Evolutionary conservation across 2,888 invertebrate species (phyloP), one percentile per base, ranked within the genome.

Genomic region (Sphinx pinastri): DNA sequence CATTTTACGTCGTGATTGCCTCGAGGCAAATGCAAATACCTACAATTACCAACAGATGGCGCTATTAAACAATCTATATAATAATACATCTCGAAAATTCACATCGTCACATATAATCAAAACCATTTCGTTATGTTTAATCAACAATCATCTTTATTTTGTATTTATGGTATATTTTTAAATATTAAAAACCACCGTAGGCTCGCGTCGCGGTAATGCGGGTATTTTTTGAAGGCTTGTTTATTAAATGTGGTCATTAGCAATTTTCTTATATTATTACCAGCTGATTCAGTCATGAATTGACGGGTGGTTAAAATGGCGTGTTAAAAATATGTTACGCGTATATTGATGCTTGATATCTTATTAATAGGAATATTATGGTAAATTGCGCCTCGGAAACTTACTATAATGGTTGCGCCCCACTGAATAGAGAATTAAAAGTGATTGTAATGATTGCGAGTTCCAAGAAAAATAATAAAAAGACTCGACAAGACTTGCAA

Each of bases 161-260:
- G 49, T 63, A 49, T 63, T 63, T 63, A 49, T 16, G 47, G 45
- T 60, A 38, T 59, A 59, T 45, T 68, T 59, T 13, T 60, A 58
- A 38, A 38, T 68, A 51, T 38, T 59, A 52, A 38, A 58, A 16
- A 54, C 54, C 19, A 67, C 57, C 25, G 38, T 14, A 13, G 49
- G 49, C 60, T 2, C 14, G 78, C 74, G 79, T 81, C 82, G 79
- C 72, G 75, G 73, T 81, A 82, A 83, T 81, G 76, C 78, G 70
- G 72, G 73, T 79, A 83, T 85, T 83, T 81, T 80, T 83, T 82
- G 86, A 83, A 74, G 74, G 75, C 85, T 85, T 85, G 86, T 88
- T 88, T 86, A 87, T 86, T 84, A 87, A 88, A 88, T 85, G 88
- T 79, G 83, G 80, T 84, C 83, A 85, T 88, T 87, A 86, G 84